A percentile compares a stretch with the other conserved stretches of the same genome.
Conservation (phyloP, 2,888 invertebrate genomes). For the Epiperipatus broadwayi region DNA sequence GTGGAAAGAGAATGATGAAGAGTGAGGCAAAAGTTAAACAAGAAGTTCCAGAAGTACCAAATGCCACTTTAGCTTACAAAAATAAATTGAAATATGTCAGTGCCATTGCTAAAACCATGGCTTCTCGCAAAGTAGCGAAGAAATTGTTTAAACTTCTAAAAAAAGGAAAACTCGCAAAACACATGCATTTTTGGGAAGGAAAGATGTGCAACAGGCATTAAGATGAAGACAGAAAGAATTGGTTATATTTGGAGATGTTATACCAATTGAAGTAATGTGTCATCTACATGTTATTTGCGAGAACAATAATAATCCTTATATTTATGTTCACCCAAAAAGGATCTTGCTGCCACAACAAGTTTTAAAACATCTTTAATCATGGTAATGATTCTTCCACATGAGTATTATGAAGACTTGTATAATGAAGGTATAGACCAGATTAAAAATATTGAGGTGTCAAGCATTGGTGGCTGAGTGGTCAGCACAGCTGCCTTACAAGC, state of each 20-base stretch:
- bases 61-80: conserved; percentile 54
- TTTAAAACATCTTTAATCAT: conserved; percentile 71
- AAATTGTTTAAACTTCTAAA: conserved; percentile 73
- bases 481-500: too few species aligned
- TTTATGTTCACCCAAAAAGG: conserved; percentile 79
- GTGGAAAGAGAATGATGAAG: too few species aligned
- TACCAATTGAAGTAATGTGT: conserved; percentile 88
- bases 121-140: conserved; percentile 67
- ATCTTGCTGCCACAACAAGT: conserved; percentile 74
- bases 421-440: conserved; percentile 58
- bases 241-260: conserved; percentile 83
- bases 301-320: conserved; percentile 73
- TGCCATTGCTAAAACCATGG: conserved; percentile 73
- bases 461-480: too few species aligned
- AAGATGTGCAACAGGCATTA: too few species aligned
- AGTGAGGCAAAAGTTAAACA: too few species aligned
- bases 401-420: conserved; percentile 63
- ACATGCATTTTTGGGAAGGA: too few species aligned
- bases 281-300: conserved; percentile 92
- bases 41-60: too few species aligned
- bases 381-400: conserved; percentile 61
- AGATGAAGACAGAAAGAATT: too few species aligned
- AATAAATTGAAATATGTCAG: conserved; percentile 53
- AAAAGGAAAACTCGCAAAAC: conserved; percentile 55
- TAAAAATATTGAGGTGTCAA: too few species aligned